phyloP scores from a whole-genome alignment of 2,888 invertebrate genomes.

The Notodonta dromedarius region DNA sequence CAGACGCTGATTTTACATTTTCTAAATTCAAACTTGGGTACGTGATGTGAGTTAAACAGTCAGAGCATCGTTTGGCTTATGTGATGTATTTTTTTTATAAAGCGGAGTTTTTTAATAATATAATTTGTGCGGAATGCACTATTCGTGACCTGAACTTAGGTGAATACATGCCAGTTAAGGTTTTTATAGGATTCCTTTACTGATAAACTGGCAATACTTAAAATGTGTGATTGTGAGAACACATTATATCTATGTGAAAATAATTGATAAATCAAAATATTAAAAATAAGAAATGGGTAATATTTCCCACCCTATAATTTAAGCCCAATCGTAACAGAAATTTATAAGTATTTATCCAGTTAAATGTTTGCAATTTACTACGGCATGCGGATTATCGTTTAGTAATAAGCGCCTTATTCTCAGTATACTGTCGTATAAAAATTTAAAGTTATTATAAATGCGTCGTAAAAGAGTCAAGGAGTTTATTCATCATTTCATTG shows the following conservation, averaged over 20 bases:
- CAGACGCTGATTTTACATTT: conserved; percentile 73
- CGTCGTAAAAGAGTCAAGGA: conserved; percentile 46
- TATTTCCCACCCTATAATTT: conserved; percentile 49
- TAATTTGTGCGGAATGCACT: too few species aligned
- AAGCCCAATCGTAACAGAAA: conserved; percentile 45
- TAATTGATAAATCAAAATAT: neutral
- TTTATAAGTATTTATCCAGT: conserved; percentile 43
- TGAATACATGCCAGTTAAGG: too few species aligned
- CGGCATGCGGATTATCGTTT: conserved; percentile 53
- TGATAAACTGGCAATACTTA: too few species aligned
- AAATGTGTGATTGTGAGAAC: neutral
- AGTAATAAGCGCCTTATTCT: conserved; percentile 57
- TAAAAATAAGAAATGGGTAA: conserved; percentile 43
- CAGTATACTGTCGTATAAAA: conserved; percentile 43
- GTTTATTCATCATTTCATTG: conserved; percentile 22
- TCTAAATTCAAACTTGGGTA: conserved; percentile 69
- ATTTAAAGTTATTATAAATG: conserved; percentile 59
- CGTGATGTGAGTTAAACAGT: conserved; percentile 65
- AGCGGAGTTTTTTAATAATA: neutral
- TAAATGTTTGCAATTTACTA: conserved; percentile 57
- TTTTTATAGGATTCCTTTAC: too few species aligned
- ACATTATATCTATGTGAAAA: neutral
- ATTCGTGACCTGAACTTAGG: too few species aligned
- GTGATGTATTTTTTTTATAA: conserved; percentile 54
- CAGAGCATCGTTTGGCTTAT: conserved; percentile 57